Evolutionary conservation across 2,113 vertebrate species (phyloP).

Genomic region (Mus spicilegus): DNA sequence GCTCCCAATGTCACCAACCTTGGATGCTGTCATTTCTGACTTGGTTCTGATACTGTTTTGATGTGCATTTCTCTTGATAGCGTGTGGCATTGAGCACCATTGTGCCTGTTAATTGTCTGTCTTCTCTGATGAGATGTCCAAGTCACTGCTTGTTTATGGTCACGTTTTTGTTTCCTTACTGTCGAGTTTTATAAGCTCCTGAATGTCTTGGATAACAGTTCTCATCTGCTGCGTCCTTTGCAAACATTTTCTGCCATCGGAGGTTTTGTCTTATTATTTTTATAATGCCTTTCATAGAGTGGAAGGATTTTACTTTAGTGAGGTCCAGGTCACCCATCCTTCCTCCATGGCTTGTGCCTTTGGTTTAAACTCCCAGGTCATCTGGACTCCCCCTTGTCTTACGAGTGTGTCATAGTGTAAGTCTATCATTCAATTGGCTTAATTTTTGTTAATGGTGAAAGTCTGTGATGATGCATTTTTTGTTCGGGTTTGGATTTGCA

Average conservation of each 20-base stretch:
- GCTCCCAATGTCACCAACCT: background rate
- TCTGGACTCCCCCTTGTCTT: background rate
- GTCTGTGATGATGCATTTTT: too few species aligned
- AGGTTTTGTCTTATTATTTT: background rate
- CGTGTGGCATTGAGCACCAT: background rate
- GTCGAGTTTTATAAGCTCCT: background rate
- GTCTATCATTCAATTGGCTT: background rate
- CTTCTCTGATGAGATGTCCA: background rate
- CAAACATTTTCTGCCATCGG: background rate
- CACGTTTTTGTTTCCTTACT: conserved; percentile 1
- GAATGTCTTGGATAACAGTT: background rate
- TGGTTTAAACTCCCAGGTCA: background rate
- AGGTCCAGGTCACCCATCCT: background rate
- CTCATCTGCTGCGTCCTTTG: background rate
- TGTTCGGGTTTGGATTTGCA: background rate
- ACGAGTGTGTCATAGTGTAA: background rate
- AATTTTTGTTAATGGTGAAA: background rate
- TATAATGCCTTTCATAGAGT: background rate
- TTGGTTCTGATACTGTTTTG: background rate
- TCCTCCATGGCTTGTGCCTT: background rate
- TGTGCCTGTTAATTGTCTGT: background rate
- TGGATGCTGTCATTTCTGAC: background rate
- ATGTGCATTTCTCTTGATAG: background rate
- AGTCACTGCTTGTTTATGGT: background rate
- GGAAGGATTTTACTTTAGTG: background rate